Conservation (phyloP, 2,113 vertebrate genomes). For the Condylura cristata region DNA sequence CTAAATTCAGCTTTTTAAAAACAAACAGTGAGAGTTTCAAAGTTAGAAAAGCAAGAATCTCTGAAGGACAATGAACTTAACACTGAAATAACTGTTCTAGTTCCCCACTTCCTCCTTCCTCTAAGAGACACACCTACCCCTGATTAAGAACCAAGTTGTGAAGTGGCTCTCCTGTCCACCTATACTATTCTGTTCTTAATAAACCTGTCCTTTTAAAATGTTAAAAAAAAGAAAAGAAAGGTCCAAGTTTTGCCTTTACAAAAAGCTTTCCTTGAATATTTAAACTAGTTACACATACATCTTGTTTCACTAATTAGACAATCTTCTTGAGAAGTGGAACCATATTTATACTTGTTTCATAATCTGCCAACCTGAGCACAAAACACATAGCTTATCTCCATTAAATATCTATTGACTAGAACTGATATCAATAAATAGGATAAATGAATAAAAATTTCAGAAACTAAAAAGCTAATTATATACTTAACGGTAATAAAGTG, state of each 20-base stretch:
- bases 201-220: no score
- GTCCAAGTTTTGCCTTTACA: not conserved
- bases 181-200: no score
- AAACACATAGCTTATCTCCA: not conserved
- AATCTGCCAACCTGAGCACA: conserved; percentile 22
- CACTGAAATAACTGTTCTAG: not conserved
- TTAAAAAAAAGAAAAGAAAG: no score
- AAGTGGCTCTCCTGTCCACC: no score
- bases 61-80: not conserved
- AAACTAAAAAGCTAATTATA: conserved; percentile 15
- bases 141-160: not conserved
- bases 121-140: not conserved
- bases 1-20: conserved; percentile 16
- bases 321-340: conserved; percentile 6
- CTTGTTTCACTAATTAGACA: conserved; percentile 33
- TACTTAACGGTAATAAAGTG: not conserved
- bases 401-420: conserved; percentile 3
- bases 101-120: not conserved
- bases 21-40: not conserved
- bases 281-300: not conserved
- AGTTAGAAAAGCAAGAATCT: not conserved
- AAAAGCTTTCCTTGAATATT: conserved; percentile 45
- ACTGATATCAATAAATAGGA: not conserved
- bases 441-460: conserved; percentile 9
- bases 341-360: conserved; percentile 26